These are phyloP conservation scores for Liasis olivaceus DNA, from an alignment of 2,797 vertebrate species.

Conservation along the genomic window DNA sequence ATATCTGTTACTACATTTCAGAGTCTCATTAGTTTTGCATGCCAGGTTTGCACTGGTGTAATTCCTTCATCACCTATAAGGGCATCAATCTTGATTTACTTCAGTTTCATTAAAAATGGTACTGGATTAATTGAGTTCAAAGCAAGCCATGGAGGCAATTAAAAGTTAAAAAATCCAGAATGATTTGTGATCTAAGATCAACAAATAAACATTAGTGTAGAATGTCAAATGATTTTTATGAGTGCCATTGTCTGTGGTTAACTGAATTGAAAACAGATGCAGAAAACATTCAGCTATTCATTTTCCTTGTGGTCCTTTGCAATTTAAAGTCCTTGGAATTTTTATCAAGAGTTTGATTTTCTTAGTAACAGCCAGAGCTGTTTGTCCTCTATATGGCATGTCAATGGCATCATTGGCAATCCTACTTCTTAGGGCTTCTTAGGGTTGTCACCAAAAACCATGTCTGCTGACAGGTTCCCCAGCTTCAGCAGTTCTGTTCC, in stretches of 20 bases:
- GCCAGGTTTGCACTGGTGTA: conserved; percentile 32
- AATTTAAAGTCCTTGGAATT: conserved; percentile 56
- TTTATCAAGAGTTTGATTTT: conserved; percentile 54
- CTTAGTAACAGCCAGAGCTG: conserved; percentile 37
- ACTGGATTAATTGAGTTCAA: conserved; percentile 22
- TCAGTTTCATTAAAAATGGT: conserved; percentile 20
- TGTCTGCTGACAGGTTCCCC: too few species aligned
- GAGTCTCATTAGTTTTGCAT: conserved; percentile 14
- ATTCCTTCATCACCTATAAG: conserved; percentile 33
- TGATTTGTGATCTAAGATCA: conserved; percentile 27
- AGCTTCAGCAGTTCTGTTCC: too few species aligned
- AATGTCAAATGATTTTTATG: conserved; percentile 29
- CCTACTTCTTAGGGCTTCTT: conserved; percentile 15
- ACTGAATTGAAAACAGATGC: conserved; percentile 36
- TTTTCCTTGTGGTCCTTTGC: conserved; percentile 41
- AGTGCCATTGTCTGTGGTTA: conserved; percentile 22
- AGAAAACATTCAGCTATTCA: conserved; percentile 37
- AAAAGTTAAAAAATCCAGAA: not conserved
- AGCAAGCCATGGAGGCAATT: not conserved
- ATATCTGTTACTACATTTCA: conserved; percentile 31
- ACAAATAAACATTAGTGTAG: conserved; percentile 34
- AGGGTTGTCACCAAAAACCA: not conserved
- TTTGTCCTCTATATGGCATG: not conserved
- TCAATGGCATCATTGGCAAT: conserved; percentile 34
- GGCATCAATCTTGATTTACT: conserved; percentile 25